Conservation (phyloP, 1,140 invertebrate genomes). For the Drosophila nigromelanica region DNA sequence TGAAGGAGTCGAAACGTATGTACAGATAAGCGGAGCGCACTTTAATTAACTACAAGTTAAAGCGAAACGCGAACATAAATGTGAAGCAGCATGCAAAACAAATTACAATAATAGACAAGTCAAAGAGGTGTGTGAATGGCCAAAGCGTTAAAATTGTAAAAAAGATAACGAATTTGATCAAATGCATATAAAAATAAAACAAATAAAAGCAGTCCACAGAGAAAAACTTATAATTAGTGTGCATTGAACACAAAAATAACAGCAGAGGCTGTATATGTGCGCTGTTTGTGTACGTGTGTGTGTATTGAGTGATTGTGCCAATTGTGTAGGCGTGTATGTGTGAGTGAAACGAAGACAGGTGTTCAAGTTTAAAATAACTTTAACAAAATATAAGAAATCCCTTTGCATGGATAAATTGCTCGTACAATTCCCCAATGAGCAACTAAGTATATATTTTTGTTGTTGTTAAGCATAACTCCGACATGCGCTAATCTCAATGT, state of each 20-base stretch:
- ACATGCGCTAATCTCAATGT: slow-evolving; percentile 37
- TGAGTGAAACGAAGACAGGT: slow-evolving; percentile 62
- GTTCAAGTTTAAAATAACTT: slow-evolving; percentile 21
- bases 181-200: slow-evolving; percentile 15
- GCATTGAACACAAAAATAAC: slow-evolving; percentile 37
- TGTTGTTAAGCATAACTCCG: slow-evolving; percentile 34
- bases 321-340: slow-evolving; percentile 28
- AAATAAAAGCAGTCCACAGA: slow-evolving; percentile 22
- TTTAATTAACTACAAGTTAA: slow-evolving; percentile 10
- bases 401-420: slow-evolving; percentile 13
- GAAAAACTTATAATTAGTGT: slow-evolving; percentile 24
- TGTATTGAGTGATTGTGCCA: slow-evolving; percentile 19
- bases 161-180: slow-evolving; percentile 5
- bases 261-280: slow-evolving; percentile 31
- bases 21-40: slow-evolving; percentile 6
- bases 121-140: slow-evolving; percentile 31
- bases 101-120: slow-evolving; percentile 29
- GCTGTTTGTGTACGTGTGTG: slow-evolving; percentile 7
- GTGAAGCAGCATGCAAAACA: slow-evolving; percentile 33
- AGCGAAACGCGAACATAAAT: slow-evolving; percentile 37
- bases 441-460: slow-evolving; percentile 31
- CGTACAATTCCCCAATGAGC: slow-evolving; percentile 29
- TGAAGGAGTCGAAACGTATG: slow-evolving; percentile 40
- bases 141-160: background rate
- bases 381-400: slow-evolving; percentile 16